These are phyloP conservation scores for Odobenus rosmarus DNA, from an alignment of 2,113 vertebrate genomes.

Conservation along the genomic window DNA sequence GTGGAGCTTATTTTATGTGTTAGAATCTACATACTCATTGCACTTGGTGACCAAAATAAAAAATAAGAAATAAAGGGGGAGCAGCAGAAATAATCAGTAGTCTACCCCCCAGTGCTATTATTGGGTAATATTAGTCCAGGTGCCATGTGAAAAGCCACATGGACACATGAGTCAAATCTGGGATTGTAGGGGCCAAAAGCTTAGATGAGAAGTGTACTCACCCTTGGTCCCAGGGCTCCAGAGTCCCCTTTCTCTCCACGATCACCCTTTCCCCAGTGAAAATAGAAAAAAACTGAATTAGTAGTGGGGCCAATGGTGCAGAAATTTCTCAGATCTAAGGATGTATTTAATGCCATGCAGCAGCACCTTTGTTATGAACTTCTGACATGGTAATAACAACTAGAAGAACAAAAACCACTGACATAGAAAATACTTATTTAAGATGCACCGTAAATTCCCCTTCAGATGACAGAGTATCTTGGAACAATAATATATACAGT, in stretches of 20 bases:
- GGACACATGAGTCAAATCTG: not conserved
- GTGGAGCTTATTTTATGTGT: not conserved
- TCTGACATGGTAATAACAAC: not conserved
- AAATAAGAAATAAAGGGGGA: not conserved
- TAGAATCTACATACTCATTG: not conserved
- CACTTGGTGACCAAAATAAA: not conserved
- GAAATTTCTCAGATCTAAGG: not conserved
- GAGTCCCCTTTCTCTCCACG: slow-evolving; percentile 93
- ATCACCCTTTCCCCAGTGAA: slow-evolving; percentile 89
- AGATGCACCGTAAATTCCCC: not conserved
- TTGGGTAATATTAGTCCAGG: not conserved
- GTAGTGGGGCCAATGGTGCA: not conserved
- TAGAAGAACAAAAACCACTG: not conserved
- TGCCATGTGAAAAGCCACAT: not conserved
- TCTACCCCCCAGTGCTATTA: not conserved
- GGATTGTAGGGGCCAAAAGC: not conserved
- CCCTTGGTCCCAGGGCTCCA: slow-evolving; percentile 91
- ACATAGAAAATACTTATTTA: not conserved
- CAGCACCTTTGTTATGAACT: not conserved
- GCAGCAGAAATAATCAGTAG: not conserved
- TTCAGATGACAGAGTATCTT: not conserved
- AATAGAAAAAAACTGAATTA: slow-evolving; percentile 7
- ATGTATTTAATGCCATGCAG: not conserved
- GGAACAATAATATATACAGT: not conserved
- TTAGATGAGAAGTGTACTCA: slow-evolving; percentile 82